Conservation (phyloP, 2,888 invertebrate species). For the Leptinotarsa rubiginosa region DNA sequence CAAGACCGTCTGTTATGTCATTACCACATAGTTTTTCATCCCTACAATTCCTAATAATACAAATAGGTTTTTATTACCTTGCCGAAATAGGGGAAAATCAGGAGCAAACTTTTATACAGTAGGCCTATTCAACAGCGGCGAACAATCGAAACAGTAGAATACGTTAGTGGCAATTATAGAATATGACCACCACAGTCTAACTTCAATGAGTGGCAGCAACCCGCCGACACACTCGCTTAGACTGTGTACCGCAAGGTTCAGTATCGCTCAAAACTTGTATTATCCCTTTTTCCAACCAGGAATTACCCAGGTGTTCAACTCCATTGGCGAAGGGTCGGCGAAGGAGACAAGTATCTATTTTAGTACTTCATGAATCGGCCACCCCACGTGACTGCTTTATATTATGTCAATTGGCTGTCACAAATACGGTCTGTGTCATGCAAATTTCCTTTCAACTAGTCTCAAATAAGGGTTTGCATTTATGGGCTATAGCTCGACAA, state of each 20-base stretch:
- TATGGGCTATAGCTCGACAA: constrained; percentile 24
- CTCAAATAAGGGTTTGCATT: constrained; percentile 51
- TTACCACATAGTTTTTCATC: constrained; percentile 38
- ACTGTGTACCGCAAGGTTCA: background rate
- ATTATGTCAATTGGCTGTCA: constrained; percentile 67
- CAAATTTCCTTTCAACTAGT: constrained; percentile 63
- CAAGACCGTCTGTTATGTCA: constrained; percentile 33
- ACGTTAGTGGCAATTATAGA: background rate
- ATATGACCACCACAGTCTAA: background rate
- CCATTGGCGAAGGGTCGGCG: constrained; percentile 54
- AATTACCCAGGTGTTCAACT: constrained; percentile 30
- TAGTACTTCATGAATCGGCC: constrained; percentile 65
- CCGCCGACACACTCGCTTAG: background rate
- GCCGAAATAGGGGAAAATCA: constrained; percentile 45
- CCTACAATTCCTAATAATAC: constrained; percentile 38
- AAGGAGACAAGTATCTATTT: constrained; percentile 65
- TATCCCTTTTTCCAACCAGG: background rate
- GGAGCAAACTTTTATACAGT: constrained; percentile 25
- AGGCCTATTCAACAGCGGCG: constrained; percentile 19
- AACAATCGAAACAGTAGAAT: constrained; percentile 1
- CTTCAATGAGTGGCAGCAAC: too few species aligned
- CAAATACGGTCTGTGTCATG: constrained; percentile 66
- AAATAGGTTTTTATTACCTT: constrained; percentile 38
- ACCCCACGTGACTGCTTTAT: constrained; percentile 67
- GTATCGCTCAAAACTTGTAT: background rate